phyloP scores from a whole-genome alignment of 2,888 invertebrate species.

The Pollenia labialis region DNA sequence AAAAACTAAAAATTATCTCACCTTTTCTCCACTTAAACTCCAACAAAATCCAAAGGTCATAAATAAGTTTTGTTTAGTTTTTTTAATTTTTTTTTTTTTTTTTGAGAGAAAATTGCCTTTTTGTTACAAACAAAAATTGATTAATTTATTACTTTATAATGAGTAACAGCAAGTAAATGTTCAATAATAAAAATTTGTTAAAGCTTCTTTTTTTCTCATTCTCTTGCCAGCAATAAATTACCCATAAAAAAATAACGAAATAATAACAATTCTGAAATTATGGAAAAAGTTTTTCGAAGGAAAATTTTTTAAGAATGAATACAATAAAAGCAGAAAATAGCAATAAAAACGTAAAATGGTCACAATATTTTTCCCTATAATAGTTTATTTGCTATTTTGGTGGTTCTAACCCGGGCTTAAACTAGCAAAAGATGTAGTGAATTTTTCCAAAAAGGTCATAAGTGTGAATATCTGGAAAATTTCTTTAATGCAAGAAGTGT shows the following conservation, averaged over 20 bases:
- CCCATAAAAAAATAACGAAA: constrained; percentile 17
- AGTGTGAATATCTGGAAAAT: constrained; percentile 64
- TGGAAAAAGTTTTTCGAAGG: constrained; percentile 26
- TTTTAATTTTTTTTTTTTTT: background rate
- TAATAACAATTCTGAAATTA: constrained; percentile 52
- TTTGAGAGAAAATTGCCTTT: constrained; percentile 24
- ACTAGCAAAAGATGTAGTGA: background rate
- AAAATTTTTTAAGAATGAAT: constrained; percentile 8
- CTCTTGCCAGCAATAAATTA: constrained; percentile 53
- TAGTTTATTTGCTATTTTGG: constrained; percentile 5
- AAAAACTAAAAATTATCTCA: constrained; percentile 27
- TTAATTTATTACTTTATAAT: constrained; percentile 72
- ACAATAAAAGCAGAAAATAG: constrained; percentile 13
- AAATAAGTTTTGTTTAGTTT: constrained; percentile 22
- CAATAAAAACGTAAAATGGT: constrained; percentile 41
- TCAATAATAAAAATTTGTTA: constrained; percentile 47
- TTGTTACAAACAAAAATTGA: constrained; percentile 55
- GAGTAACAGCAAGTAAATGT: constrained; percentile 56
- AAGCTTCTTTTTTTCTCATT: constrained; percentile 48
- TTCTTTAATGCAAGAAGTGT: constrained; percentile 57
- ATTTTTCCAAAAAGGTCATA: constrained; percentile 59
- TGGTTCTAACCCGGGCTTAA: background rate
- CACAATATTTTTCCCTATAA: constrained; percentile 31
- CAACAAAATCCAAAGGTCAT: constrained; percentile 38
- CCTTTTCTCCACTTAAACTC: background rate